Base-by-base conservation (phyloP, 2,113 vertebrate species). In the Gymnogyps californianus region DNA sequence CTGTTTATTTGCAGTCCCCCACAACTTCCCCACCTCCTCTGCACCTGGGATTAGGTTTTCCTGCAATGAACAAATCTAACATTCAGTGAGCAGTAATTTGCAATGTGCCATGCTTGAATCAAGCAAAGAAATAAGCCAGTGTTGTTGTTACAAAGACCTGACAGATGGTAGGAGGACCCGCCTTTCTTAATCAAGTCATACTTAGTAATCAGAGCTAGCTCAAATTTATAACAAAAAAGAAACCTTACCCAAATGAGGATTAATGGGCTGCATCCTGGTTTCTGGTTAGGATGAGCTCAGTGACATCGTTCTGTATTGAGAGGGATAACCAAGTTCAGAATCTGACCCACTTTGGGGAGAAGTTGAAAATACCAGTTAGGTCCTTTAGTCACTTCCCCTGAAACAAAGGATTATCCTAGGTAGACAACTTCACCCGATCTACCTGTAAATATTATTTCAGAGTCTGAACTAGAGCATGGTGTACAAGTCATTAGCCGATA, bases 121-220 rank as follows among this genome's bases (percentile, higher is more conserved):
- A 46, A 90, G 93, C 49, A 40, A 57, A 92, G 91, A 95, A 95
- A 89, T 87, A 94, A 96, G 46, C 54, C 38, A 14, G 90, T 57
- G 79, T 57, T 95, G 76, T 66, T 83, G 76, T 62, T 96, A 49
- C 59, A 83, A 95, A 95, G 91, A 80, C 32, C 46, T 96, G 91
- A 93, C 94, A 97, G 96, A 96, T 94, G 91, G 95, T 95, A 94
- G 93, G 93, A 96, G 74, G 87, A 88, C 78, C 89, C 11, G 42
- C 93, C 94, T 97, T 96, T 96, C 95, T 96, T 96, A 96, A 96
- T 96, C 84, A 95, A 96, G 94, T 77, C 91, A 89, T 89, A 90
- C 79, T 95, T 88, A 90, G 74, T 79, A 93, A 94, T 93, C 93
- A 89, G 81, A 94, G 89, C 36, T 85, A 74, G 76, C 87, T 90